Percentiles rank a stretch among this genome's conserved stretches.
phyloP scores from a whole-genome alignment of 2,888 invertebrate species.

The Thera obeliscata region DNA sequence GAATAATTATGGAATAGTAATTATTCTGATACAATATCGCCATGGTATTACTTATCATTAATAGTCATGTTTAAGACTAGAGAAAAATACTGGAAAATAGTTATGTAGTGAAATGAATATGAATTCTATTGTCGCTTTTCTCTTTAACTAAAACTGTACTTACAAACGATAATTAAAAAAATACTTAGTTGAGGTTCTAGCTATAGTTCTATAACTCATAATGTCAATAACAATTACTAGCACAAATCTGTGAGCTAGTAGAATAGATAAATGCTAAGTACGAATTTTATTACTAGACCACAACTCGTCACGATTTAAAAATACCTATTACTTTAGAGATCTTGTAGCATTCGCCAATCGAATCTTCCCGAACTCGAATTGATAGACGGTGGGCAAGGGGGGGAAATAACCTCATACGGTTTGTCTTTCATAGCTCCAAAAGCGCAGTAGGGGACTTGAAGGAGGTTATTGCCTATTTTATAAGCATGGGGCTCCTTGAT shows the following conservation, averaged over 20 bases:
- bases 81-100: neutral
- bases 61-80: constrained; percentile 11
- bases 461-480: constrained; percentile 89
- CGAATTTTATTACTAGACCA: constrained; percentile 10
- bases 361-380: constrained; percentile 94
- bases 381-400: constrained; percentile 93
- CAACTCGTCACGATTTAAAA: neutral
- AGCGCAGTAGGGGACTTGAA: constrained; percentile 94
- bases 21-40: no score
- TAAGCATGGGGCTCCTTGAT: constrained; percentile 80
- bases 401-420: constrained; percentile 89
- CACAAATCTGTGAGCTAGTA: neutral
- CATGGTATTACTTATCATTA: no score
- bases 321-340: constrained; percentile 35
- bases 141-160: neutral
- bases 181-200: no score
- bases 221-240: neutral
- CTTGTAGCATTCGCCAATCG: constrained; percentile 87
- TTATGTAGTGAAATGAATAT: neutral
- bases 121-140: neutral
- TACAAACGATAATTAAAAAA: neutral
- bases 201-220: neutral
- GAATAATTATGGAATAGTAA: no score
- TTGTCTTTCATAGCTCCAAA: constrained; percentile 85
- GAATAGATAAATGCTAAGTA: constrained; percentile 8